Conservation (phyloP, 2,888 invertebrate species). For the Idaea aversata region DNA sequence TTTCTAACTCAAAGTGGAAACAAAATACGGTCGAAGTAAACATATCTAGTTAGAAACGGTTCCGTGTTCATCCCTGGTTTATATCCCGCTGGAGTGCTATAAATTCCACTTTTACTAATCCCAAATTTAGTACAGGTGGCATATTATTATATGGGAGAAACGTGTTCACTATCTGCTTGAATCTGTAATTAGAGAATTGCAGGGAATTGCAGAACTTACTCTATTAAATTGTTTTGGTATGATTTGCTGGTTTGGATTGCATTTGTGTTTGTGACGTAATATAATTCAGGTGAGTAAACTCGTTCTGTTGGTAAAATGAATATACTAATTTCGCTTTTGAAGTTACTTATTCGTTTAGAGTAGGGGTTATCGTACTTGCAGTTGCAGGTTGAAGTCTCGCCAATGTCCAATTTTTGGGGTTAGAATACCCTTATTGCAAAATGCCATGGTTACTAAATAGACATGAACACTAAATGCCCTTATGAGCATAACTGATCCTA, state of each 20-base stretch:
- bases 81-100: conserved; percentile 33
- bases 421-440: too few species aligned
- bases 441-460: too few species aligned
- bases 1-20: too few species aligned
- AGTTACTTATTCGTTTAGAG: too few species aligned
- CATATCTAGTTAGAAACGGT: neutral
- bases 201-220: neutral
- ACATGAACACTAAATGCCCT: too few species aligned
- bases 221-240: neutral
- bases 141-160: conserved; percentile 20
- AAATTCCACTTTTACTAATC: conserved; percentile 44
- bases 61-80: conserved; percentile 15
- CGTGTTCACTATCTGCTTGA: conserved; percentile 1
- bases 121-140: conserved; percentile 21
- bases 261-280: neutral
- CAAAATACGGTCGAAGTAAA: neutral
- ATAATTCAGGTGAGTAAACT: too few species aligned
- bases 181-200: neutral
- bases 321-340: too few species aligned
- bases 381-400: too few species aligned
- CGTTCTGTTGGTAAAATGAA: too few species aligned
- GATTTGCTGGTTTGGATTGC: neutral
- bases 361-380: too few species aligned
- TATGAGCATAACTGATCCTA: too few species aligned
- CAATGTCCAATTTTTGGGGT: too few species aligned